Base-by-base conservation (phyloP, 2,113 vertebrate genomes). In the Zosterops japonicus region DNA sequence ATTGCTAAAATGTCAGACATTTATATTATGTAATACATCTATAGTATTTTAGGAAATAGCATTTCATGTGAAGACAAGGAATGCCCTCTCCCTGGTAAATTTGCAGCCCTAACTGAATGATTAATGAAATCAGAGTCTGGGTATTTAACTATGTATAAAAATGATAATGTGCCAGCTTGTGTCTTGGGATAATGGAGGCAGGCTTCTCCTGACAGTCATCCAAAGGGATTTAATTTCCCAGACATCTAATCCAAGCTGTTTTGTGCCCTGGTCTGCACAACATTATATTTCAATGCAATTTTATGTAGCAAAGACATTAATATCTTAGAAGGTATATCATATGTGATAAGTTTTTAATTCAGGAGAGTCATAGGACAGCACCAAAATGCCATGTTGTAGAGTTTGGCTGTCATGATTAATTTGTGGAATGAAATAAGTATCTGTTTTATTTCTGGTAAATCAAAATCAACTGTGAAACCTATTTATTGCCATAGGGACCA, bases 121-220 rank as follows among this genome's bases (percentile, higher is more conserved):
- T 92, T 94, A 94, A 95, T 94, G 72, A 87, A 95, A 94, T 91
- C 87, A 90, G 78, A 83, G 46, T 61, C 67, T 91, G 33, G 16
- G 24, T 95, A 80, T 91, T 94, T 95, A 94, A 93, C 85, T 74
- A 59, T 56, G 68, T 81, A 70, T 80, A 92, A 96, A 93, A 94
- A 93, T 91, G 35, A 52, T 95, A 86, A 94, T 70, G 31, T 95
- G 68, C 75, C 68, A 83, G 76, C 76, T 85, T 77, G 79, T 81
- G 68, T 94, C 82, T 95, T 88, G 68, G 71, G 67, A 65, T 88
- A 94, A 71, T 83, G 85, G 71, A 86, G 44, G 83, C 72, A 95
- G 59, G 75, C 68, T 47, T 56, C 56, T 86, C 16, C 44, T 86
- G 87, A 96, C 79, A 93, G 56, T 68, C 35, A 67, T 92, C 63